Conservation (phyloP, 92 coral and sea anemone genomes). For the Heteractis magnifica region DNA sequence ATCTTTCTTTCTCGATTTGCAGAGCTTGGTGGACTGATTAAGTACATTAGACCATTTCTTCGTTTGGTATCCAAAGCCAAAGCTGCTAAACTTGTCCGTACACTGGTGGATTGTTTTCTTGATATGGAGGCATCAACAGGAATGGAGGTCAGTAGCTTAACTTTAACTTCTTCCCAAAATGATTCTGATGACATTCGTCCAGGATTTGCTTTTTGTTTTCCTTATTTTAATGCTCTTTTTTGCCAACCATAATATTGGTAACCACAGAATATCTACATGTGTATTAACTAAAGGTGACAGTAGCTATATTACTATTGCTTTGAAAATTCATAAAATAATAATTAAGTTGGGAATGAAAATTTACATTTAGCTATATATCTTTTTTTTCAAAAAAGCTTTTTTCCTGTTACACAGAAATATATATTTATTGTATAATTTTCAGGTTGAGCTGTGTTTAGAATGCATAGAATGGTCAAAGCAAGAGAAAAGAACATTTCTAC, state of each 20-base stretch:
- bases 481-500: constrained; percentile 85
- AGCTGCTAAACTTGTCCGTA: constrained; percentile 96
- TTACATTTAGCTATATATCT: too few relatives aligned
- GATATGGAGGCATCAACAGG: constrained; percentile 99
- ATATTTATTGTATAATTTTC: background rate
- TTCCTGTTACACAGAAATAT: too few relatives aligned
- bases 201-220: too few relatives aligned
- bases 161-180: background rate
- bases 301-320: too few relatives aligned
- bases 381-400: too few relatives aligned
- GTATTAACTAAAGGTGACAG: too few relatives aligned
- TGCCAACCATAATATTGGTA: too few relatives aligned
- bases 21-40: constrained; percentile 97
- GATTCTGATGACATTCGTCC: too few relatives aligned
- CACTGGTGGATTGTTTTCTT: constrained; percentile 84
- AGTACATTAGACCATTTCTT: constrained; percentile 92
- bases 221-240: too few relatives aligned
- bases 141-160: constrained; percentile 64
- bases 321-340: too few relatives aligned
- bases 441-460: constrained; percentile 92
- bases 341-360: too few relatives aligned
- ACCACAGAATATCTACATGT: too few relatives aligned
- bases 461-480: constrained; percentile 97
- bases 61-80: constrained; percentile 90
- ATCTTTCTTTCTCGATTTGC: background rate